Evolutionary conservation across 2,888 invertebrate species (phyloP).

Genomic region (Uloborus plumipes): DNA sequence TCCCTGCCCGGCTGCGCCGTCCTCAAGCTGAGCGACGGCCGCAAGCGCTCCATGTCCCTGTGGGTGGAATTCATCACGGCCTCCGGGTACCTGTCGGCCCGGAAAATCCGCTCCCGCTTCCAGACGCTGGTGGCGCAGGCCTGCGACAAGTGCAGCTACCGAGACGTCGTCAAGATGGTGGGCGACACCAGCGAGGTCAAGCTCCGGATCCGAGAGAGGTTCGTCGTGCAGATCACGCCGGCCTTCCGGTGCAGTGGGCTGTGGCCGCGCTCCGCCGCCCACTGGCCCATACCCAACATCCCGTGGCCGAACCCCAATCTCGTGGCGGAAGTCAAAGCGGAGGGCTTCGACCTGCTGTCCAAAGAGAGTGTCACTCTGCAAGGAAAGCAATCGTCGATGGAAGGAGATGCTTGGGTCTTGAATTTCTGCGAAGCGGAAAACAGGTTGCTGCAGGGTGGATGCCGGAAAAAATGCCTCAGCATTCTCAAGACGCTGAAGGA

Average conservation of each 20-base stretch:
- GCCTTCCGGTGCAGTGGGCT: constrained; percentile 78
- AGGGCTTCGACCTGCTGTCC: constrained; percentile 92
- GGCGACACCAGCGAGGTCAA: constrained; percentile 94
- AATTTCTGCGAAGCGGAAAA: constrained; percentile 93
- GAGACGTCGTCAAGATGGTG: constrained; percentile 93
- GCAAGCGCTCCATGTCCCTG: constrained; percentile 95
- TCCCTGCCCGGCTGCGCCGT: constrained; percentile 92
- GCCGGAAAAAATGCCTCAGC: constrained; percentile 87
- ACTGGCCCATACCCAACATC: constrained; percentile 92
- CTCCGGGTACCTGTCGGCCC: constrained; percentile 91
- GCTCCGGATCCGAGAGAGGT: constrained; percentile 87
- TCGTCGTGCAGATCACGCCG: constrained; percentile 93
- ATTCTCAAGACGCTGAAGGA: constrained; percentile 91
- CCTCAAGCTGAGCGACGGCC: constrained; percentile 89
- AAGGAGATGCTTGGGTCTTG: constrained; percentile 96
- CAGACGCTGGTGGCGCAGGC: constrained; percentile 85
- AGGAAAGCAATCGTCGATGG: constrained; percentile 85
- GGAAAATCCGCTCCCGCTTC: constrained; percentile 93
- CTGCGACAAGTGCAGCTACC: constrained; percentile 91
- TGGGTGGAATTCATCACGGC: constrained; percentile 99
- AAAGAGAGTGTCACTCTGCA: constrained; percentile 74
- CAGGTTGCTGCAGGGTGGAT: constrained; percentile 86
- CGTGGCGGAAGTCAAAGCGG: constrained; percentile 92
- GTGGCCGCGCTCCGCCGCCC: constrained; percentile 93
- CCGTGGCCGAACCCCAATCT: constrained; percentile 94